Evolutionary conservation across 2,113 vertebrate genomes (phyloP), one percentile per base, ranked within the genome.

Genomic region (Mobula hypostoma): DNA sequence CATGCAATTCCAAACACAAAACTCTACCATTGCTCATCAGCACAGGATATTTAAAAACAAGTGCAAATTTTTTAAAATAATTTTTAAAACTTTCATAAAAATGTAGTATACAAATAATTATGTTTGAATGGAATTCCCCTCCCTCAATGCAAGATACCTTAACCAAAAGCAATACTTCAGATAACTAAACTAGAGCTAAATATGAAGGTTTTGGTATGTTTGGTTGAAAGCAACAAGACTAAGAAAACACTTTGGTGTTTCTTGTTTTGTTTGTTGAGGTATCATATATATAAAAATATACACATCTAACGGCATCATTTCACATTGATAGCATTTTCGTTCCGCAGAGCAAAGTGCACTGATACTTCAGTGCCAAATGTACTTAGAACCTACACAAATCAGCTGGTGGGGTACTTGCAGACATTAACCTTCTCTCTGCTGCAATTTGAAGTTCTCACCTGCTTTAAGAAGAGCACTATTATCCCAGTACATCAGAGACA

Each of bases 101-200:
- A 27, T 14, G 72, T 29, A 6, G 32, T 72, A 40, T 74, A 66
- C 29, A 74, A 74, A 40, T 74, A 93, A 93, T 70, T 48, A 74
- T 40, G 24, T 27, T 74, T 93, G 36, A 74, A 2, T 93, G 70
- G 91, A 93, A 76, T 93, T 76, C 68, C 68, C 91, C 91, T 76
- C 8, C 40, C 32, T 0, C 36, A 48, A 93, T 29, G 48, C 40
- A 74, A 72, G 24, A 2, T 93, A 93, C 66, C 21, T 56, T 56
- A 76, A 76, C 70, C 91, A 93, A 70, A 36, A 27, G 40, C 19
- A 93, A 56, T 74, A 48, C 91, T 74, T 72, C 88, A 27, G 24
- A 70, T 93, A 93, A 76, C 36, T 74, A 93, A 93, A 74, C 91
- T 27, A 36, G 40, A 93, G 91, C 68, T 68, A n/a, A 93, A 74